Evolutionary conservation across 2,113 vertebrate genomes (phyloP), one percentile per base, ranked within the genome.

Genomic region (Engystomops pustulosus): DNA sequence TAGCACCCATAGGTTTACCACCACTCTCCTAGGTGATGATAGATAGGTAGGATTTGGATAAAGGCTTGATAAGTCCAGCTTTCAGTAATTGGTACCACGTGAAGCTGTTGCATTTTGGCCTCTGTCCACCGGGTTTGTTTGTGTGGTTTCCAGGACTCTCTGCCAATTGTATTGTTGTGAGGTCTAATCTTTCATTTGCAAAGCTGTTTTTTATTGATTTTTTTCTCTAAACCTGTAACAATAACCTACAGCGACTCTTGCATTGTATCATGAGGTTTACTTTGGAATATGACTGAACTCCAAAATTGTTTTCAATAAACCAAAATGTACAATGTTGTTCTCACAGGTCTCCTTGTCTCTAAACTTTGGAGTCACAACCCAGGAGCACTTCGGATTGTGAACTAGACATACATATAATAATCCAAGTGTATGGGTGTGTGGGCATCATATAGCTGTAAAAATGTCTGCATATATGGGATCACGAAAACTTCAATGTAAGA

Each of bases 101-200:
- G 15, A 25, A 38, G n/a, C 47, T 34, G 32, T 74, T 53, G 25
- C 47, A 25, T 27, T 5, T 30, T 76, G 72, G 72, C 72, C 10
- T 34, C 18, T 18, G 5, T 53, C 49, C 72, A 76, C 36, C 30
- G n/a, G 51, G 14, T 30, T 30, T 34, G 18, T 76, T 76, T 49
- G 27, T 51, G 30, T 4, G 25, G 27, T 6, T 17, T 76, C 47
- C 49, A 76, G 8, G 5, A 5, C 1, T 55, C 7, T 53, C 30
- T 34, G 72, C 72, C 47, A 76, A 49, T 34, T 55, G 9, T 32
- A 32, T 32, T 74, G 72, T 51, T 76, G 27, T 76, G 47, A 76
- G 72, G 72, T 76, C 47, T 76, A 34, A 55, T 32, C 30, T 23
- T 76, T 30, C 53, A 20, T 53, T 53, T 76, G 34, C 6, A 32